Conservation (phyloP, 35 echinoderm and acorn worm genomes). For the Holothuria glaberrima region DNA sequence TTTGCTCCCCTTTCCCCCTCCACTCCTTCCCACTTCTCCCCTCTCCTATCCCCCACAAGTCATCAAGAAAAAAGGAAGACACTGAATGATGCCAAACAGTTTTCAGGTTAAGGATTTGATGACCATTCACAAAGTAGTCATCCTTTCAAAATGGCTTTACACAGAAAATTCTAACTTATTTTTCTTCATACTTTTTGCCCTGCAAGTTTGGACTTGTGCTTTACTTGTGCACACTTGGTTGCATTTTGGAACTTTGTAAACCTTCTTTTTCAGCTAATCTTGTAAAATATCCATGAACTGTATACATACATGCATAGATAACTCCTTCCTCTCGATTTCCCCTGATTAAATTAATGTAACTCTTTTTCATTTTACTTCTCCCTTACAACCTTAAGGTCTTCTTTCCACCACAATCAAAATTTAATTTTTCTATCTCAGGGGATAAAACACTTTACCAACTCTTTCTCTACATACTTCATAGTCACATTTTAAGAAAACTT, state of each 20-base stretch:
- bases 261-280: background rate
- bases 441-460: background rate
- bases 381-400: background rate
- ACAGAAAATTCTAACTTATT: no score
- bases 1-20: no score
- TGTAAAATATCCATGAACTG: background rate
- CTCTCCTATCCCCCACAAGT: no score
- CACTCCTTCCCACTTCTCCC: no score
- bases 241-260: background rate
- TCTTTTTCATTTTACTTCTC: background rate
- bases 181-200: background rate
- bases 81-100: no score
- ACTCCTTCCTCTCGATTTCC: background rate
- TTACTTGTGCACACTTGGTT: background rate
- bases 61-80: no score
- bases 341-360: background rate
- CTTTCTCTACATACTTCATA: background rate
- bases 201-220: background rate
- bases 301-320: no score
- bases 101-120: no score
- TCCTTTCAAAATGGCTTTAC: no score
- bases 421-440: constrained; percentile 36
- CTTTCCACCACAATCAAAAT: constrained; percentile 44
- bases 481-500: constrained; percentile 31
- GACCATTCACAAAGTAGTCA: no score